phyloP scores from a whole-genome alignment of 2,888 invertebrate species.

The Pterostichus madidus region DNA sequence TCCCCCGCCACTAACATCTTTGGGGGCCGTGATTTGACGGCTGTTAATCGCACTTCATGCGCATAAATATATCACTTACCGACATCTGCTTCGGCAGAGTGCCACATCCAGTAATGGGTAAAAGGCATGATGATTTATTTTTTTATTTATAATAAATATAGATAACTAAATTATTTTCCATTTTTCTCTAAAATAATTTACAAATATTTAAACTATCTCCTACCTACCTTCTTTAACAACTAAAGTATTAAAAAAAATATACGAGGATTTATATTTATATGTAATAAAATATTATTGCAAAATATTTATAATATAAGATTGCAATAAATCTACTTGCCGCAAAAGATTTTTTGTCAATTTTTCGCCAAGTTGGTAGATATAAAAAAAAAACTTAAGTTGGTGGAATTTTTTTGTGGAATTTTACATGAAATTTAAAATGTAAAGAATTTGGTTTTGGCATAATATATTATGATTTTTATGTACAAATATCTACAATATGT shows the following conservation, averaged over 20 bases:
- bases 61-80: too few relatives aligned
- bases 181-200: neutral
- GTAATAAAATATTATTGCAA: conserved; percentile 8
- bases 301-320: neutral
- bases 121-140: too few relatives aligned
- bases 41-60: too few relatives aligned
- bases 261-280: neutral
- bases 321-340: neutral
- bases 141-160: too few relatives aligned
- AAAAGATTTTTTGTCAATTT: neutral
- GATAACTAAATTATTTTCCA: too few relatives aligned
- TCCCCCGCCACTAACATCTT: too few relatives aligned
- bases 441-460: conserved; percentile 8
- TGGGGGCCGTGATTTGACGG: too few relatives aligned
- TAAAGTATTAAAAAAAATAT: too few relatives aligned
- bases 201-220: neutral
- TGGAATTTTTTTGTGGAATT: conserved; percentile 11
- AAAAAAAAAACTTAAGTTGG: neutral
- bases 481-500: conserved; percentile 7
- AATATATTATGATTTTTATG: conserved; percentile 20
- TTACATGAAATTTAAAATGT: neutral
- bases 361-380: neutral
- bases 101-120: too few relatives aligned
- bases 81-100: too few relatives aligned
- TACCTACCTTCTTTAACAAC: too few relatives aligned